Conservation (phyloP, 2,888 invertebrate species). For the Meiosimyza platycephala region DNA sequence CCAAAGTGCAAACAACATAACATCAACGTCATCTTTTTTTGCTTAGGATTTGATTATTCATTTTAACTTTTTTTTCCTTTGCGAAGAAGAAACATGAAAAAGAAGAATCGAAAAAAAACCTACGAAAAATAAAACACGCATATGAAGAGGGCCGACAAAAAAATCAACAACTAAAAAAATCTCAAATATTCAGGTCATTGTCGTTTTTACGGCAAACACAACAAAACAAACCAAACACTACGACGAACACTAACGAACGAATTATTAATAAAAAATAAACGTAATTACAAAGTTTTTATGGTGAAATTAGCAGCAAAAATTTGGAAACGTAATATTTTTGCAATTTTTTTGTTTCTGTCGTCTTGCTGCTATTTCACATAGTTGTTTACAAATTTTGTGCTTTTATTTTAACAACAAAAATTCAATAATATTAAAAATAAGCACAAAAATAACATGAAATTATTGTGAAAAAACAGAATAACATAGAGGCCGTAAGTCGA, state of each 20-base stretch:
- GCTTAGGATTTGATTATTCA: slow-evolving; percentile 1
- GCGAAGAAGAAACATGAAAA: too few relatives aligned
- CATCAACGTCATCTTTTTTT: slow-evolving; percentile 4
- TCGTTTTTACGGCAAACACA: slow-evolving; percentile 13
- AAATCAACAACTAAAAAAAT: slow-evolving; percentile 16
- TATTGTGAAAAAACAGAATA: too few relatives aligned
- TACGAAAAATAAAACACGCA: too few relatives aligned
- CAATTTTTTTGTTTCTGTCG: neutral
- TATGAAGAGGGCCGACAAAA: too few relatives aligned
- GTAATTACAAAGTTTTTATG: neutral
- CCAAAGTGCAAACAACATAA: too few relatives aligned
- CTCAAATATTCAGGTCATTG: slow-evolving; percentile 35
- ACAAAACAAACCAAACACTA: slow-evolving; percentile 7
- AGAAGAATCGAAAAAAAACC: too few relatives aligned
- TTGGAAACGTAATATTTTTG: neutral
- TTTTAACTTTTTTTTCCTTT: neutral
- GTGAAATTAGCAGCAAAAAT: slow-evolving; percentile 1
- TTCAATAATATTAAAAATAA: too few relatives aligned
- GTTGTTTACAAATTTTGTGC: too few relatives aligned
- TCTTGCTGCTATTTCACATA: too few relatives aligned
- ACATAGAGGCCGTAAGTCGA: too few relatives aligned
- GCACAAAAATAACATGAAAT: too few relatives aligned
- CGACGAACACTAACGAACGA: slow-evolving; percentile 3
- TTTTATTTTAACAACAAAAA: too few relatives aligned
- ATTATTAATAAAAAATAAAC: slow-evolving; percentile 9